phyloP scores from a whole-genome alignment of 2,888 invertebrate genomes.

The Dexiosoma caninum region DNA sequence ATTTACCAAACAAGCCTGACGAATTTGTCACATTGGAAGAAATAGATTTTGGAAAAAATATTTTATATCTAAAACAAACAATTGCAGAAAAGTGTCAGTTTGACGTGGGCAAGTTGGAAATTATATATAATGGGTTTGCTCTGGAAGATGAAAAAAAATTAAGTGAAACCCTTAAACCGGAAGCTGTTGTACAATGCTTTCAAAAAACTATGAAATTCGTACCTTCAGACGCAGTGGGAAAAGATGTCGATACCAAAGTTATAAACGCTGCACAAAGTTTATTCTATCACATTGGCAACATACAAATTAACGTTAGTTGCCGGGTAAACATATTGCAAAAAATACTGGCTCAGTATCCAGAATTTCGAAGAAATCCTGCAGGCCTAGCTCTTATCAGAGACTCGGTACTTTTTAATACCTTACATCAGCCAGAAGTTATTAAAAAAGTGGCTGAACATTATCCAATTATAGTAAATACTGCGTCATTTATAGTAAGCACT shows the following conservation, averaged over 20 bases:
- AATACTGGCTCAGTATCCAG: conserved; percentile 83
- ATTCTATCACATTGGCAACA: conserved; percentile 75
- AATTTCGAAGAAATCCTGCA: conserved; percentile 83
- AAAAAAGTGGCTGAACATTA: conserved; percentile 83
- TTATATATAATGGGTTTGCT: conserved; percentile 83
- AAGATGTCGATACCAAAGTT: conserved; percentile 48
- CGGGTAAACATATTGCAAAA: conserved; percentile 80
- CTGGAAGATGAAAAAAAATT: conserved; percentile 81
- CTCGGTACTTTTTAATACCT: conserved; percentile 83
- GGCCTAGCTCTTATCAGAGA: conserved; percentile 86
- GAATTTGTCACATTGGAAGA: conserved; percentile 80
- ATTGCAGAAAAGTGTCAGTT: conserved; percentile 79
- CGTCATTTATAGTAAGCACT: conserved; percentile 77
- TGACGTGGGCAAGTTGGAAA: conserved; percentile 80
- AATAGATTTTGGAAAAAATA: conserved; percentile 80
- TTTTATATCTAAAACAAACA: conserved; percentile 79
- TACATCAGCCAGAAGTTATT: conserved; percentile 83
- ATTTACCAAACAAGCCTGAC: conserved; percentile 79
- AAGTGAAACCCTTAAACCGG: conserved; percentile 80
- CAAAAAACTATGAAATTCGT: conserved; percentile 72
- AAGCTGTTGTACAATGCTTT: conserved; percentile 80
- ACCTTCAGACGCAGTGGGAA: conserved; percentile 67
- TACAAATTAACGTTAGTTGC: conserved; percentile 78
- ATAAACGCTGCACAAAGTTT: conserved; percentile 67
- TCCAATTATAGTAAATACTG: conserved; percentile 84